Base-by-base conservation (phyloP, 1,140 invertebrate species). In the Globodera rostochiensis region DNA sequence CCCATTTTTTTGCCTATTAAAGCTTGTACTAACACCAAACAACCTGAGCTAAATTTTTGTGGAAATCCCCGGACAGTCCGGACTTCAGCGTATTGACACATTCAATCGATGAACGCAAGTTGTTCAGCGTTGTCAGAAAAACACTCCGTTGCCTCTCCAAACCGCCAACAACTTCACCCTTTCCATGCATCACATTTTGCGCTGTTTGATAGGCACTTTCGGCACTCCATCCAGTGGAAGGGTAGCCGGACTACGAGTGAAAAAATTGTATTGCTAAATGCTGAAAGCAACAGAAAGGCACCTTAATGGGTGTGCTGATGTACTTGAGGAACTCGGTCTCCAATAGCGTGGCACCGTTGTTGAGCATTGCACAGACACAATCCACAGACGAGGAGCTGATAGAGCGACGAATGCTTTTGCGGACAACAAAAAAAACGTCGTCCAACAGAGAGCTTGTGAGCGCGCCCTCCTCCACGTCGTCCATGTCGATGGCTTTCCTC, bases 351-450 rank as follows among this genome's bases (percentile, higher is more conserved):
- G 94, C 94, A 1, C 94, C 94, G 91, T 97, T 96, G 91, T 99
- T 99, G 4, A 99, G 93, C 86, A 98, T 95, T 50, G 96, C 96
- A 92, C 97, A 98, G 70, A 96, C 94, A 64, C 96, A 96, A 90
- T 99, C 96, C 70, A 98, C 93, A 89, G 94, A 98, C 85, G 94
- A 94, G 87, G 94, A 96, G 8, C 94, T 94, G 74, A 96, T 92
- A 21, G 95, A 94, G 80, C 97, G 93, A 86, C 94, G 93, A 57
- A 98, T 94, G 88, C 95, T 96, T 91, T 99, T 98, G 85, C 96
- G 94, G 0, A 98, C 93, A 83, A 99, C 96, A 90, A 96, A 99
- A 90, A 98, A 98, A 4, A 97, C 94, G 92, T 99, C 96, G 91
- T 99, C 97, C 0, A 99, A 94, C 91, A 99, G 94, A 85, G 94